phyloP scores from a whole-genome alignment of 2,113 vertebrate species.

The Bombycilla garrulus region DNA sequence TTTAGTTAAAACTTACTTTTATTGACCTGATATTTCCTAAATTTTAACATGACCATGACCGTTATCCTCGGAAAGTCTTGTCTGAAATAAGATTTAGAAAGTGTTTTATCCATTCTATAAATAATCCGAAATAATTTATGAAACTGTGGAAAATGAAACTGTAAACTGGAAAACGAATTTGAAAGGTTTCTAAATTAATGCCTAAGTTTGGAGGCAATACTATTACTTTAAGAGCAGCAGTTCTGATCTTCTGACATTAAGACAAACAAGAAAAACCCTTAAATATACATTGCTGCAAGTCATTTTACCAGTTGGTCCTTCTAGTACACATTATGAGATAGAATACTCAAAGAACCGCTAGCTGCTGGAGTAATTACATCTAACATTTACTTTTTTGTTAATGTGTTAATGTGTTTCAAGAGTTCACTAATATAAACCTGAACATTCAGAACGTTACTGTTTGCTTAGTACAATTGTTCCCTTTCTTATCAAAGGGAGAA shows the following conservation, averaged over 20 bases:
- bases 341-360: neutral
- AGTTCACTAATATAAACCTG: neutral
- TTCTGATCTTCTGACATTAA: neutral
- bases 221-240: neutral
- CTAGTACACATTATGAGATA: neutral
- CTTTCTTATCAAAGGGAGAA: neutral
- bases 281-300: neutral
- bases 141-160: neutral
- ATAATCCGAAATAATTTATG: neutral
- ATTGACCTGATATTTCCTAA: neutral
- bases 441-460: neutral
- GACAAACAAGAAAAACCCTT: neutral
- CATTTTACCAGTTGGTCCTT: neutral
- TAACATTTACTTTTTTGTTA: neutral
- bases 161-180: neutral
- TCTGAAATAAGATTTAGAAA: neutral
- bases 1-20: neutral
- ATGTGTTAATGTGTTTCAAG: neutral
- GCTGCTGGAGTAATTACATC: neutral
- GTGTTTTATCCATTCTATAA: neutral
- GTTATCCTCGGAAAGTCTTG: neutral
- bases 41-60: neutral
- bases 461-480: neutral
- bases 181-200: neutral
- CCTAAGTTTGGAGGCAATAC: neutral